Base-by-base conservation (phyloP, 37 sponge, comb jelly and placozoan genomes). In the Ianthella basta region DNA sequence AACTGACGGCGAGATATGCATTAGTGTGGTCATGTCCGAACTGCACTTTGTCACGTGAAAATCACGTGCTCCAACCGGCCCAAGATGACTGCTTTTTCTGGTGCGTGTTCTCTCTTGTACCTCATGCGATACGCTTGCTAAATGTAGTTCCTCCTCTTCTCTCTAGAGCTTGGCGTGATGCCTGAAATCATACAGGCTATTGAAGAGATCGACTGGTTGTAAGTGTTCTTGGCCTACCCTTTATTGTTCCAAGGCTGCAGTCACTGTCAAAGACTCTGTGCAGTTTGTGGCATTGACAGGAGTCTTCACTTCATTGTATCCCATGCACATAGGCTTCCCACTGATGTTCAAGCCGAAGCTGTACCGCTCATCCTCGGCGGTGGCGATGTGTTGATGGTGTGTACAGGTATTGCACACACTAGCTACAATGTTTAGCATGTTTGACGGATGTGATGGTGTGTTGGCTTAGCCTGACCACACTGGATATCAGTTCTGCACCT, bases 161-260 rank as follows among this genome's bases (percentile, higher is more conserved):
- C 56, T 82, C 19, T 72, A 87, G 96, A 97, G 78, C 77, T 97
- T 4, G 98, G 90, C 12, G 90, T 97, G 29, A 89, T 95, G 89
- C 94, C 95, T 64, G 98, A 97, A 55, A 84, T 97, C 0, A 77
- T 91, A 16, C 82, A 91, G 57, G 94, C 95, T 1, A 73, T 93
- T 29, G 98, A 97, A 75, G 96, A 97, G 36, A 89, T 97, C 85
- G 98, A 95, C 56, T 97, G 98, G 98, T 87, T 94, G 95, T 94
- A 32, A 94, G 94, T 36, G 14, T n/a, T n/a, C n/a, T n/a, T n/a
- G n/a, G n/a, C 16, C 27, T 66, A 0, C 13, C n/a, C 23, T 29
- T 0, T 15, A 85, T 4, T 15, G 25, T 14, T 18, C 0, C 24
- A 13, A 4, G 15, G 23, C 13, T 63, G 59, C 59, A 57, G 18